Evolutionary conservation across 2,888 invertebrate genomes (phyloP).

Genomic region (Eledona agricola): DNA sequence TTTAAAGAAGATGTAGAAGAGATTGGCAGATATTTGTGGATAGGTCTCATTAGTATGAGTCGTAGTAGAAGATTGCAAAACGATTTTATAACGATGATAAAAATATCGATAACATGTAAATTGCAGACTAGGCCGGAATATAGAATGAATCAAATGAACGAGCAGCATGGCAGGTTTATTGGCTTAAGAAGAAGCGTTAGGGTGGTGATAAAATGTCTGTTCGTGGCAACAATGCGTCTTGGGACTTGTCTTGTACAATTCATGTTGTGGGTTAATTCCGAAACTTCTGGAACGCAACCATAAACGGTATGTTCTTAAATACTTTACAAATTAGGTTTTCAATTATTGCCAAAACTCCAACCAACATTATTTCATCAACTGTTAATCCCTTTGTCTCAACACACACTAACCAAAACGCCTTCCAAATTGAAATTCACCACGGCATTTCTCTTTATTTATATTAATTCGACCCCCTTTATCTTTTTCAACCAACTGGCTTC

Average conservation of each 20-base stretch:
- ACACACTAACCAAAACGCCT: too few relatives aligned
- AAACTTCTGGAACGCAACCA: conserved; percentile 35
- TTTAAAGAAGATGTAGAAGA: conserved; percentile 14
- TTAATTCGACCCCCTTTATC: too few relatives aligned
- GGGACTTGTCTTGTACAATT: conserved; percentile 59
- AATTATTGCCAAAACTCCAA: conserved; percentile 14
- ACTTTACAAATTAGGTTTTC: conserved; percentile 30
- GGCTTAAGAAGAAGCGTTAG: conserved; percentile 56
- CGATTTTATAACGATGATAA: conserved; percentile 62
- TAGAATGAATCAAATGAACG: conserved; percentile 62
- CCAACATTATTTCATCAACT: conserved; percentile 17
- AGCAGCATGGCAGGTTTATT: conserved; percentile 61
- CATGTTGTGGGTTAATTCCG: conserved; percentile 56
- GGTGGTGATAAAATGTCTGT: conserved; percentile 62
- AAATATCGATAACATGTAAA: conserved; percentile 64
- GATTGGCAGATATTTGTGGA: conserved; percentile 23
- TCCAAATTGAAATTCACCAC: too few relatives aligned
- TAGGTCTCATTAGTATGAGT: conserved; percentile 50
- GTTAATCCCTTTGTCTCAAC: conserved; percentile 10
- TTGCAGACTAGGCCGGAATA: conserved; percentile 61
- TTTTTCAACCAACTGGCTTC: too few relatives aligned
- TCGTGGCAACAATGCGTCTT: conserved; percentile 60
- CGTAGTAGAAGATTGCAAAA: conserved; percentile 57
- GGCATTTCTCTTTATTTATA: too few relatives aligned
- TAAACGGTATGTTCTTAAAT: conserved; percentile 24